phyloP scores from a whole-genome alignment of 2,113 vertebrate genomes.

The Salvelinus fontinalis region DNA sequence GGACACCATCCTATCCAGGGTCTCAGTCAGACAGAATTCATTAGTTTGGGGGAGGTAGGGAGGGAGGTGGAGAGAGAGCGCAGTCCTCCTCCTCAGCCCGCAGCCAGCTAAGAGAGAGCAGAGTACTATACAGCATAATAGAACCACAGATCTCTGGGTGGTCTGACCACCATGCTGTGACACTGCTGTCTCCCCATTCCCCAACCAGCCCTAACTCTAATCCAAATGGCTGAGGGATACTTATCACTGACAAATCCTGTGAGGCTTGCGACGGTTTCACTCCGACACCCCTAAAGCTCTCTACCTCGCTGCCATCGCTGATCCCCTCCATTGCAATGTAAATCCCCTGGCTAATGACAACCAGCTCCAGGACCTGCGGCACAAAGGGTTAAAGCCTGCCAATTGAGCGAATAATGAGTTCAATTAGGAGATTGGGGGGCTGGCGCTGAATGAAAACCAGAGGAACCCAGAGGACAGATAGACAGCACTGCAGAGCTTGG shows the following conservation, averaged over 20 bases:
- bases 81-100: too few species aligned
- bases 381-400: conserved; percentile 72
- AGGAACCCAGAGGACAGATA: neutral
- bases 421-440: conserved; percentile 78
- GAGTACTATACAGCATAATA: neutral
- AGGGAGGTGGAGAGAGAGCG: too few species aligned
- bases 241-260: too few species aligned
- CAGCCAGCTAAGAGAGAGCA: neutral
- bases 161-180: conserved; percentile 46
- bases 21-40: conserved; percentile 29
- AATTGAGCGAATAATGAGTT: conserved; percentile 83
- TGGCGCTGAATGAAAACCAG: conserved; percentile 76
- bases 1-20: too few species aligned
- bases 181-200: conserved; percentile 36
- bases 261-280: conserved; percentile 38
- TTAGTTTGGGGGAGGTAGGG: too few species aligned
- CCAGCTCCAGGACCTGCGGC: conserved; percentile 72
- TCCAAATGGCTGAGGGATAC: too few species aligned
- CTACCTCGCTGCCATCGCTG: conserved; percentile 16
- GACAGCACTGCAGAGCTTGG: conserved; percentile 61
- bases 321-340: conserved; percentile 48
- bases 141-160: conserved; percentile 67
- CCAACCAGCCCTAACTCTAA: too few species aligned
- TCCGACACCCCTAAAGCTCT: conserved; percentile 52
- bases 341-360: conserved; percentile 75